phyloP scores from a whole-genome alignment of 92 coral and sea anemone genomes.

The Porites cylindrica region DNA sequence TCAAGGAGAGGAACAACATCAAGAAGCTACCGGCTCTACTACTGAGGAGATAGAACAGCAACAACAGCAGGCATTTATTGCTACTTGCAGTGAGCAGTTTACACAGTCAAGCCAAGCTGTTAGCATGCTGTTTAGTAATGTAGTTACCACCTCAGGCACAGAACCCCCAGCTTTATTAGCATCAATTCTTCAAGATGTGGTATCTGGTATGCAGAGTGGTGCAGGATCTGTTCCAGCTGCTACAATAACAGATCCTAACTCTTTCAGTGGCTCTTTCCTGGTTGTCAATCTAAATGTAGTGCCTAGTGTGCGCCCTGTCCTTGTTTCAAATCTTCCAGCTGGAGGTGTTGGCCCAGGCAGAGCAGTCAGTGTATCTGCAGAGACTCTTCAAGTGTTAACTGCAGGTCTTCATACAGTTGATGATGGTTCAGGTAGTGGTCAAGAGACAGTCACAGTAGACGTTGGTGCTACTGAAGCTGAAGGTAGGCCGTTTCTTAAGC shows the following conservation, averaged over 20 bases:
- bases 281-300: conserved; percentile 97
- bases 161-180: too few species aligned
- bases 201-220: too few species aligned
- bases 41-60: conserved; percentile 54
- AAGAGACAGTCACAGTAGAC: conserved; percentile 84
- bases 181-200: too few species aligned
- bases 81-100: conserved; percentile 67
- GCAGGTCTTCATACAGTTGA: conserved; percentile 87
- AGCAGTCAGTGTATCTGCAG: conserved; percentile 69
- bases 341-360: conserved; percentile 67
- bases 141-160: too few species aligned
- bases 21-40: conserved; percentile 19
- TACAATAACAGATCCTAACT: conserved; percentile 91
- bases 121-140: too few species aligned
- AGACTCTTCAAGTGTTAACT: conserved; percentile 89
- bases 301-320: conserved; percentile 94
- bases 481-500: not conserved
- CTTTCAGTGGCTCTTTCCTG: conserved; percentile 94
- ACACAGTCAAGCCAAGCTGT: conserved; percentile 74
- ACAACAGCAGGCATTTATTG: conserved; percentile 39
- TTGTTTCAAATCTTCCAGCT: conserved; percentile 88
- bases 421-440: conserved; percentile 74
- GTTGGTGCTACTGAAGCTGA: conserved; percentile 64
- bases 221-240: conserved; percentile 97
- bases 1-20: conserved; percentile 65